Percentiles rank a stretch among this genome's conserved stretches.
These are phyloP conservation scores for Pocillopora damicornis DNA, from an alignment of 64 coral and sea anemone species.

Conservation along the genomic window DNA sequence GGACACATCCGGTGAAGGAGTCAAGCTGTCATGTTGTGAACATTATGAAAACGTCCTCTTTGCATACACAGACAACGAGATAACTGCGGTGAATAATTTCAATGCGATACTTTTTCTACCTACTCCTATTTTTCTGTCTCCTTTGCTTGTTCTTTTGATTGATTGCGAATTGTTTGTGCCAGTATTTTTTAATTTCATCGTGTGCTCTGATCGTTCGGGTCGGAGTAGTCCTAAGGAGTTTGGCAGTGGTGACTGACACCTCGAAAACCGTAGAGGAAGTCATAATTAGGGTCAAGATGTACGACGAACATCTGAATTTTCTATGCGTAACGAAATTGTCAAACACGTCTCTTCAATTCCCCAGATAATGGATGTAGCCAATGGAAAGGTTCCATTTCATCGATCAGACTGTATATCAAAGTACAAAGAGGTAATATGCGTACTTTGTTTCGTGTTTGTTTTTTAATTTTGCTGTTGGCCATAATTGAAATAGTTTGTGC, in stretches of 20 bases:
- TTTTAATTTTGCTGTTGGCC: too few relatives aligned
- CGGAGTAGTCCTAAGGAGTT: too few relatives aligned
- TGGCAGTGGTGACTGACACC: too few relatives aligned
- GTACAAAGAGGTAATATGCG: conserved; percentile 37
- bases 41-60: conserved; percentile 51
- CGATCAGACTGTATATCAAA: conserved; percentile 48
- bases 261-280: too few relatives aligned
- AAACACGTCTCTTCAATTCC: background rate
- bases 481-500: too few relatives aligned
- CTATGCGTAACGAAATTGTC: background rate
- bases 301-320: too few relatives aligned
- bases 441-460: background rate
- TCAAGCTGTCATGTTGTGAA: conserved; percentile 57
- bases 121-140: too few relatives aligned
- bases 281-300: too few relatives aligned
- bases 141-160: too few relatives aligned
- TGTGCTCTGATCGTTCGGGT: too few relatives aligned
- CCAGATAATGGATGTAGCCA: conserved; percentile 61
- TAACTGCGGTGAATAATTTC: conserved; percentile 25
- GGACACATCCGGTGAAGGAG: conserved; percentile 39
- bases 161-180: too few relatives aligned
- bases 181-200: too few relatives aligned
- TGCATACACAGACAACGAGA: conserved; percentile 43
- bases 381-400: conserved; percentile 47
- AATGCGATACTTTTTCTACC: background rate